Evolutionary conservation across 2,797 vertebrate genomes (phyloP).

Genomic region (Sphenopsis melanotis): DNA sequence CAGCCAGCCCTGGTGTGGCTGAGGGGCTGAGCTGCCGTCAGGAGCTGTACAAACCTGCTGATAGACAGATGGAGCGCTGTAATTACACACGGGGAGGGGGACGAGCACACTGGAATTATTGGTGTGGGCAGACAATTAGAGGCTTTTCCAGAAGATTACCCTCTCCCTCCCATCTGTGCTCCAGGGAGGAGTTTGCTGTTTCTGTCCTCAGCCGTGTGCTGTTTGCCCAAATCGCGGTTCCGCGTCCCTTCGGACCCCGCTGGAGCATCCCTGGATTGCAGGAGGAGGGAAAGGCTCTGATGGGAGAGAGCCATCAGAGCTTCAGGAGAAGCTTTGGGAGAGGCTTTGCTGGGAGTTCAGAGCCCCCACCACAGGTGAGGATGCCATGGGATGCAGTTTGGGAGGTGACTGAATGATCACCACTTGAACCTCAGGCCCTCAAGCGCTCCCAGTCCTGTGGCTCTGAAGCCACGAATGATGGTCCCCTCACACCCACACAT

Average conservation of each 20-base stretch:
- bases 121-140: constrained; percentile 84
- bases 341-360: background rate
- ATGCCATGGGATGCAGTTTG: too few species aligned
- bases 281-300: background rate
- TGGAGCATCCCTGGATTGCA: rapidly evolving
- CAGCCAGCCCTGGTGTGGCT: background rate
- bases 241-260: background rate
- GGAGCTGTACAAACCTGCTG: constrained; percentile 77
- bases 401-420: background rate
- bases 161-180: constrained; percentile 81
- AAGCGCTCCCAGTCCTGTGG: background rate
- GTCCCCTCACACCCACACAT: rapidly evolving
- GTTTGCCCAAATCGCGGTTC: constrained; percentile 44
- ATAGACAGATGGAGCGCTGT: constrained; percentile 86
- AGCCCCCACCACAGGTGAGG: rapidly evolving
- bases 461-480: rapidly evolving
- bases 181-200: constrained; percentile 60
- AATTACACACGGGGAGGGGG: constrained; percentile 82
- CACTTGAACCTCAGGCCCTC: background rate
- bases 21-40: constrained; percentile 48
- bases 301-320: too few species aligned
- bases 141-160: constrained; percentile 84
- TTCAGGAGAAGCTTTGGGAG: background rate
- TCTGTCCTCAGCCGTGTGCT: constrained; percentile 47
- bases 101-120: constrained; percentile 72